These are phyloP conservation scores for Polydrusus tereticollis DNA, from an alignment of 2,888 invertebrate genomes.

Conservation along the genomic window DNA sequence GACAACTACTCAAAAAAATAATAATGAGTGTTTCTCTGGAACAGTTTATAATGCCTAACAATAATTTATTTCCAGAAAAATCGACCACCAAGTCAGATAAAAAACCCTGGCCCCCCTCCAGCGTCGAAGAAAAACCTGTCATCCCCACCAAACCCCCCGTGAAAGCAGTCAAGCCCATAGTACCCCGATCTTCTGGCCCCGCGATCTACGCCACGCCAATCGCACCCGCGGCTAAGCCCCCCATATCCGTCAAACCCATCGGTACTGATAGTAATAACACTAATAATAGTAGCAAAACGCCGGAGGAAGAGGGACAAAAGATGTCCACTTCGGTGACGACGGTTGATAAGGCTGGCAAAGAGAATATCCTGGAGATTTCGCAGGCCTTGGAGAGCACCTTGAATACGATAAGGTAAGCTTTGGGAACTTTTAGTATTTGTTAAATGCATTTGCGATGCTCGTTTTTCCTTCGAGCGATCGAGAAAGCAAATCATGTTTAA, in stretches of 20 bases:
- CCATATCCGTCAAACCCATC: constrained; percentile 69
- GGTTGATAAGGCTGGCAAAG: constrained; percentile 63
- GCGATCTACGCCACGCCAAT: constrained; percentile 87
- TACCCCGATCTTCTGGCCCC: constrained; percentile 68
- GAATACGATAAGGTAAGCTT: constrained; percentile 69
- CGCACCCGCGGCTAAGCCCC: constrained; percentile 64
- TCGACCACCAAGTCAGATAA: constrained; percentile 58
- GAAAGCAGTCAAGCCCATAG: constrained; percentile 73
- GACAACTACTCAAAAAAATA: too few species aligned
- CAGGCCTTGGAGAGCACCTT: constrained; percentile 76
- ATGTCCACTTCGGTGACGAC: constrained; percentile 59
- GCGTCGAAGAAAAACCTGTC: constrained; percentile 74
- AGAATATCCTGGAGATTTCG: constrained; percentile 76
- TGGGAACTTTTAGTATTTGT: background rate
- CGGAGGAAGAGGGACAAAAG: constrained; percentile 41
- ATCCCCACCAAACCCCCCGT: constrained; percentile 79
- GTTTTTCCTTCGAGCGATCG: too few species aligned
- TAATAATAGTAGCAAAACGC: constrained; percentile 27
- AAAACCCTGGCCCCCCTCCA: constrained; percentile 71
- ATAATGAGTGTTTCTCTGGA: too few species aligned
- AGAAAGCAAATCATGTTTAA: too few species aligned
- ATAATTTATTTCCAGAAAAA: constrained; percentile 27
- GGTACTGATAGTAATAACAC: constrained; percentile 25
- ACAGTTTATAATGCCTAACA: background rate
- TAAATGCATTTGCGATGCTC: too few species aligned